A percentile compares a stretch with the other conserved stretches of the same genome.
Evolutionary conservation across 2,888 invertebrate species (phyloP).

Genomic region (Julus scanicus): DNA sequence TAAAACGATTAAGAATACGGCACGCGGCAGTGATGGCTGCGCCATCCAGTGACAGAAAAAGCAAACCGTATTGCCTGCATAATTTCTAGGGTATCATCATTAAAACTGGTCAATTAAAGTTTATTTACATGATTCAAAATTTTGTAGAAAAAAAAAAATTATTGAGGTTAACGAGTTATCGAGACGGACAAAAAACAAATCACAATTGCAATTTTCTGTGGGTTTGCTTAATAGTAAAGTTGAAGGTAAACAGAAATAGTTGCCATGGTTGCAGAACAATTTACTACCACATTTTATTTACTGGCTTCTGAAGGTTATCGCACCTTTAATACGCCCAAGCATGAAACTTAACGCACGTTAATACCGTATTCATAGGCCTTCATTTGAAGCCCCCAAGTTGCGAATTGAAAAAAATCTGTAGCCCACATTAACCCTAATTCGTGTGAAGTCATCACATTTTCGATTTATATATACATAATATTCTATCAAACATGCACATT

Average conservation of each 20-base stretch:
- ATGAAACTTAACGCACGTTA: neutral
- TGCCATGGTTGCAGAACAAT: conserved; percentile 6
- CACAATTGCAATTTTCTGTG: neutral
- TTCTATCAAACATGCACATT: no score
- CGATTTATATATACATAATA: no score
- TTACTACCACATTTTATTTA: conserved; percentile 21
- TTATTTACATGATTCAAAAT: neutral
- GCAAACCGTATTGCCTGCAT: neutral
- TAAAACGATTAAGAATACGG: neutral
- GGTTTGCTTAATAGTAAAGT: neutral
- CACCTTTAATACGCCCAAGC: conserved; percentile 4
- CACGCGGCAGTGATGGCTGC: neutral
- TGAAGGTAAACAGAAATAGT: conserved; percentile 15
- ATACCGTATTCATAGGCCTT: neutral
- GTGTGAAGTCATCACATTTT: neutral
- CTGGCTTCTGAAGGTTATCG: conserved; percentile 30
- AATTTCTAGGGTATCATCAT: neutral
- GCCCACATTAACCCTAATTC: neutral
- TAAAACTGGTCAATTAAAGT: neutral
- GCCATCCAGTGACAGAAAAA: neutral
- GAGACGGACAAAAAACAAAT: neutral
- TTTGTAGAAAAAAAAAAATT: neutral
- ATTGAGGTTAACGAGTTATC: neutral
- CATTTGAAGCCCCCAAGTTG: neutral
- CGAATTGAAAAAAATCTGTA: neutral